These are phyloP conservation scores for Archivesica marissinica DNA, from an alignment of 1,140 invertebrate species.

Conservation along the genomic window DNA sequence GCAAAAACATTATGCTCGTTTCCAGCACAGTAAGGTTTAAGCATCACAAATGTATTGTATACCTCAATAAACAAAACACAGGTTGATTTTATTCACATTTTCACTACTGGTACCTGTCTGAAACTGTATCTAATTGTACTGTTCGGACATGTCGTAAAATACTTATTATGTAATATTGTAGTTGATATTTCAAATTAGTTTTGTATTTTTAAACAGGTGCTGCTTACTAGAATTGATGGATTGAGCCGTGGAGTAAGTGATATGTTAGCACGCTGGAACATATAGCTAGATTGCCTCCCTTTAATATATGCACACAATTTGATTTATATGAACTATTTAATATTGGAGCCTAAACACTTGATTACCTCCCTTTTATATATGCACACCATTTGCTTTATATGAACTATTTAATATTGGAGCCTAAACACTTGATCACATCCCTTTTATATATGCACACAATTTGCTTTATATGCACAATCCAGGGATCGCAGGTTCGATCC, in stretches of 20 bases:
- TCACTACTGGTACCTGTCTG: neutral
- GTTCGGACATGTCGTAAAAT: neutral
- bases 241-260: slow-evolving; percentile 62
- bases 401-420: neutral
- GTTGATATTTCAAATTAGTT: too few species aligned
- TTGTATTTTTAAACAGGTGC: slow-evolving; percentile 34
- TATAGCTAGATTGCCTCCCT: slow-evolving; percentile 17
- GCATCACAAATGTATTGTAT: neutral
- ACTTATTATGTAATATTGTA: too few species aligned
- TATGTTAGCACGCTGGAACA: slow-evolving; percentile 56
- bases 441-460: neutral
- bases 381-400: neutral
- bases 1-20: too few species aligned
- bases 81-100: neutral
- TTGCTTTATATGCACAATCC: neutral
- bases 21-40: too few species aligned
- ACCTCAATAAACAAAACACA: too few species aligned
- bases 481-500: too few species aligned
- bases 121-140: neutral
- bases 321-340: neutral
- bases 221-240: slow-evolving; percentile 63
- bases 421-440: neutral
- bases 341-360: neutral
- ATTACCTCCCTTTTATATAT: slow-evolving; percentile 13
- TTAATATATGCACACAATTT: neutral